A percentile compares a stretch with the other conserved stretches of the same genome.
These are phyloP conservation scores for Phrynocephalus versicolor DNA, from an alignment of 2,113 vertebrate species.

Conservation along the genomic window DNA sequence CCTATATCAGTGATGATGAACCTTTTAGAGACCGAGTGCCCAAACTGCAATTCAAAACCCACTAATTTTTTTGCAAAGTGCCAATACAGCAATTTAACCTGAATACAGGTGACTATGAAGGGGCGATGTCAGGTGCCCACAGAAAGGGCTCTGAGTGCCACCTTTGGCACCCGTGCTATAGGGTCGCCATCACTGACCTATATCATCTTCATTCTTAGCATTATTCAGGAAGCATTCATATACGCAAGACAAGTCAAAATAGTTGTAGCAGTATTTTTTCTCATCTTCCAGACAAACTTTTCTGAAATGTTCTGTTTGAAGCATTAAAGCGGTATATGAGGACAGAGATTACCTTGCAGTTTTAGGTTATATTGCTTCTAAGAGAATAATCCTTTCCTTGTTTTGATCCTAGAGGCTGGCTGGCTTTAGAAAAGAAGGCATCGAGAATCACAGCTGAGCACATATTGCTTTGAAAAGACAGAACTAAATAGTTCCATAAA, in stretches of 20 bases:
- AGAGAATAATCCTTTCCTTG: constrained; percentile 17
- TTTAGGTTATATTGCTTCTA: constrained; percentile 3
- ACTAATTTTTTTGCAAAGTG: too few relatives aligned
- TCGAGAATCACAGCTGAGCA: constrained; percentile 23
- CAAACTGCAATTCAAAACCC: too few relatives aligned
- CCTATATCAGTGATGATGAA: too few relatives aligned
- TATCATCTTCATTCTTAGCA: not conserved
- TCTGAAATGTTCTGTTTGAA: not conserved
- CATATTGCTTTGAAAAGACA: constrained; percentile 19
- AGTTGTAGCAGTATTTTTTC: not conserved
- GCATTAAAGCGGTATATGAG: not conserved
- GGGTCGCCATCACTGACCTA: too few relatives aligned
- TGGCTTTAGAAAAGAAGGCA: constrained; percentile 9
- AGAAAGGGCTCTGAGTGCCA: too few relatives aligned
- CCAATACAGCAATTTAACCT: too few relatives aligned
- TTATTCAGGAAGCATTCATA: not conserved
- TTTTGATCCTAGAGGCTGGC: constrained; percentile 29
- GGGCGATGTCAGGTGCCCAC: too few relatives aligned
- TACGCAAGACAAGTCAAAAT: not conserved
- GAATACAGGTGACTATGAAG: too few relatives aligned
- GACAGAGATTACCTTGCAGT: not conserved
- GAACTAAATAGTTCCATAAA: not conserved
- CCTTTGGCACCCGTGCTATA: too few relatives aligned
- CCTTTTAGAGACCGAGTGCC: too few relatives aligned
- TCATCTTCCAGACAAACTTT: not conserved